These are phyloP conservation scores for Chrysemys picta DNA, from an alignment of 2,113 vertebrate species.

Conservation along the genomic window DNA sequence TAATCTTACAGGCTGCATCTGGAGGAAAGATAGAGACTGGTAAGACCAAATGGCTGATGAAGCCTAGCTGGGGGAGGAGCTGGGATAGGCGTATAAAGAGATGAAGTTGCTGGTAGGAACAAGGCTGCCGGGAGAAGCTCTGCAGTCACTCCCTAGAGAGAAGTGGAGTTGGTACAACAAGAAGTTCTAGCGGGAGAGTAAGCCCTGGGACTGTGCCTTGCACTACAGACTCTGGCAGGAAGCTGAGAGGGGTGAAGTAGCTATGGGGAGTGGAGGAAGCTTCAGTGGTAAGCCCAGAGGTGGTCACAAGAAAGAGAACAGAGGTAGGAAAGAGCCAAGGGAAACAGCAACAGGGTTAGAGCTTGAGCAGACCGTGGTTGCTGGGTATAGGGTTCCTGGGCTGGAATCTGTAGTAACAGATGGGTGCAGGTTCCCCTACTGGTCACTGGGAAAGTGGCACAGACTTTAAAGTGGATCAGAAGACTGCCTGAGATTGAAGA, in stretches of 20 bases:
- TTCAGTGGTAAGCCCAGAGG: not conserved
- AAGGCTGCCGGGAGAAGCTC: not conserved
- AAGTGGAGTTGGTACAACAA: not conserved
- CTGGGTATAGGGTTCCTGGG: not conserved
- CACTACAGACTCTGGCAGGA: not conserved
- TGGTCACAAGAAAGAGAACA: not conserved
- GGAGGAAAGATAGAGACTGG: not conserved
- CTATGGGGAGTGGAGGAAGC: not conserved
- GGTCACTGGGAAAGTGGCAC: not conserved
- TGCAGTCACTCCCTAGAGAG: not conserved
- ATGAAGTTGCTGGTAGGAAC: not conserved
- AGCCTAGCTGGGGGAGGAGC: not conserved
- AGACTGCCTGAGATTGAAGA: not conserved
- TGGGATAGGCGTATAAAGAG: not conserved
- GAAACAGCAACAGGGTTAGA: not conserved
- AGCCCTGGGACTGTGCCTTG: not conserved
- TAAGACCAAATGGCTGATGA: not conserved
- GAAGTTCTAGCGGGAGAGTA: not conserved
- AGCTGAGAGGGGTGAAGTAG: not conserved
- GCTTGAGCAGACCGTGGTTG: not conserved
- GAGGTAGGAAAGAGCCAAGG: not conserved
- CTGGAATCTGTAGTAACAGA: too few relatives aligned
- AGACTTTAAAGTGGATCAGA: not conserved
- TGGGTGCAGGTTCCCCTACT: too few relatives aligned
- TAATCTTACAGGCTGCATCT: not conserved